Conservation (phyloP, 1,140 invertebrate species). For the Cepaea nemoralis region DNA sequence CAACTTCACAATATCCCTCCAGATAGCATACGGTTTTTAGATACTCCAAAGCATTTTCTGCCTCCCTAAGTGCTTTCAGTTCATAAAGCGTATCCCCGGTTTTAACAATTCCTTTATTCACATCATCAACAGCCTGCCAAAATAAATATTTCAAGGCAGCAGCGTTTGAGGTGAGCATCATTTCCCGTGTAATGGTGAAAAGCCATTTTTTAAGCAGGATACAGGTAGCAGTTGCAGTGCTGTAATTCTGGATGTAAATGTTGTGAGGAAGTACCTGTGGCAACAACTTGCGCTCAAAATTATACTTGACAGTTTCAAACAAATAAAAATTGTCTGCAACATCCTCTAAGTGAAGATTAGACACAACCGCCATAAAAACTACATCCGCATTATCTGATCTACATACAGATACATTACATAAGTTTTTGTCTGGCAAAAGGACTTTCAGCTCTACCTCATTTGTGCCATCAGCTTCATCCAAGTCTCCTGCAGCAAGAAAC, state of each 20-base stretch:
- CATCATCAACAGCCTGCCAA: constrained; percentile 92
- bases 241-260: constrained; percentile 98
- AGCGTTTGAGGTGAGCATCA: constrained; percentile 77
- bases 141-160: constrained; percentile 84
- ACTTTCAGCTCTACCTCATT: constrained; percentile 93
- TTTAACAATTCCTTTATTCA: constrained; percentile 91
- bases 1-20: constrained; percentile 90
- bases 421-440: constrained; percentile 83
- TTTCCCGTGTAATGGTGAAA: constrained; percentile 85
- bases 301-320: constrained; percentile 90
- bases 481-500: constrained; percentile 92
- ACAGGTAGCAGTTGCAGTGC: constrained; percentile 95
- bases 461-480: constrained; percentile 75
- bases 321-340: constrained; percentile 93
- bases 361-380: constrained; percentile 83
- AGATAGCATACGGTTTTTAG: constrained; percentile 86
- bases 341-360: constrained; percentile 86
- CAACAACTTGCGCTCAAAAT: constrained; percentile 89
- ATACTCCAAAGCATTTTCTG: constrained; percentile 89
- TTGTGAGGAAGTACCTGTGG: constrained; percentile 95
- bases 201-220: constrained; percentile 94
- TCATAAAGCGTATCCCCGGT: constrained; percentile 94
- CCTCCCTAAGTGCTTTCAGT: constrained; percentile 93
- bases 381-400: constrained; percentile 91
- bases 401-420: constrained; percentile 91